These are phyloP conservation scores for Lasioglossum calceatum DNA, from an alignment of 2,888 invertebrate genomes.

Conservation along the genomic window DNA sequence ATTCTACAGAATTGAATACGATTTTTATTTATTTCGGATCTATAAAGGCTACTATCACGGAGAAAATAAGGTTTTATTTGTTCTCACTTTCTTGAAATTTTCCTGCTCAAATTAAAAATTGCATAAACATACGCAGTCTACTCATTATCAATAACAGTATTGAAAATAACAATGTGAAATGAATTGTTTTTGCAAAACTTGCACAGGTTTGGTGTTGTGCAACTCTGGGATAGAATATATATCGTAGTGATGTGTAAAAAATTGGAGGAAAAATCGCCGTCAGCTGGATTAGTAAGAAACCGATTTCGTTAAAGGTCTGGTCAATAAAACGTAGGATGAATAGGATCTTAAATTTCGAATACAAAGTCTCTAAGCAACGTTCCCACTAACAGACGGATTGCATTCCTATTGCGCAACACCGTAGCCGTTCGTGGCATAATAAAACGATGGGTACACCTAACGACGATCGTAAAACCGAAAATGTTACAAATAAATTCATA, in stretches of 20 bases:
- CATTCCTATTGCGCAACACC: constrained; percentile 61
- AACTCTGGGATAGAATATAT: background rate
- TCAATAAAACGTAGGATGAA: background rate
- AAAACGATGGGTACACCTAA: constrained; percentile 72
- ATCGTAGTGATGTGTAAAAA: background rate
- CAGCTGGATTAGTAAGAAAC: background rate
- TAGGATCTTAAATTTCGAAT: background rate
- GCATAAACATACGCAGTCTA: too few relatives aligned
- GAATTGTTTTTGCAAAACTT: background rate
- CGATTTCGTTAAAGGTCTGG: background rate
- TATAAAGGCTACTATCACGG: too few relatives aligned
- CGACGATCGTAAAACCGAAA: constrained; percentile 73
- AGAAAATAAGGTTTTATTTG: too few relatives aligned
- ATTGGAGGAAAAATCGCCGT: too few relatives aligned
- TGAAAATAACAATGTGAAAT: background rate
- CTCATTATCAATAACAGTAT: too few relatives aligned
- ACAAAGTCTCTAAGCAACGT: constrained; percentile 54
- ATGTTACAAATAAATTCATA: constrained; percentile 74
- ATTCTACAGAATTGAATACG: too few relatives aligned
- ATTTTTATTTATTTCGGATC: too few relatives aligned
- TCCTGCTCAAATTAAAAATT: too few relatives aligned
- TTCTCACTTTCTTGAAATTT: too few relatives aligned
- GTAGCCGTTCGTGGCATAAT: constrained; percentile 44
- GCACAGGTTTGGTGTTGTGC: background rate
- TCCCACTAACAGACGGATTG: constrained; percentile 27